Percentiles rank a stretch among this genome's conserved stretches.
Evolutionary conservation across 2,113 vertebrate species (phyloP).

Genomic region (Petrocephalus zakoni): DNA sequence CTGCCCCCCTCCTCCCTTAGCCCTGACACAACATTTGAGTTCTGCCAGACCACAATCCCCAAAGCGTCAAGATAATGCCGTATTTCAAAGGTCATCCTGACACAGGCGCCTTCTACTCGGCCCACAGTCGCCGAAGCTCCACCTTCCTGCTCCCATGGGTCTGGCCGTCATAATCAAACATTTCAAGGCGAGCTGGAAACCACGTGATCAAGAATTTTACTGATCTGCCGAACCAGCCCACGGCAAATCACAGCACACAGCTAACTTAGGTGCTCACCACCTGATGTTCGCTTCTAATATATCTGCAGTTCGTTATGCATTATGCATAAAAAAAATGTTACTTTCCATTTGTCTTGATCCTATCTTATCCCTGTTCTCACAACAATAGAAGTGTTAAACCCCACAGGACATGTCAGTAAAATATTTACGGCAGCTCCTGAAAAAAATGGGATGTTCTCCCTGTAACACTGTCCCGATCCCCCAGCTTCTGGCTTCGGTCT

Average conservation of each 20-base stretch:
- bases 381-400: neutral
- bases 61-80: neutral
- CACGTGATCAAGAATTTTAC: neutral
- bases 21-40: neutral
- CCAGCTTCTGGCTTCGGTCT: neutral
- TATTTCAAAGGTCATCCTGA: neutral
- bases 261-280: neutral
- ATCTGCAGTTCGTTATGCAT: neutral
- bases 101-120: neutral
- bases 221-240: neutral
- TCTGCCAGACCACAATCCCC: neutral
- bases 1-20: neutral
- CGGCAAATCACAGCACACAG: neutral
- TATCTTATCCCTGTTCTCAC: neutral
- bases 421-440: neutral
- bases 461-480: conserved; percentile 35
- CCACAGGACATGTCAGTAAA: neutral
- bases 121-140: neutral
- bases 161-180: neutral
- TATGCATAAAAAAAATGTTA: neutral
- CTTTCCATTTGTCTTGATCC: neutral
- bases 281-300: neutral
- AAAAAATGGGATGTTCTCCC: conserved; percentile 46
- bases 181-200: neutral
- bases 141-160: neutral